phyloP scores from a whole-genome alignment of 2,888 invertebrate species.

The Seira sanloemensis region DNA sequence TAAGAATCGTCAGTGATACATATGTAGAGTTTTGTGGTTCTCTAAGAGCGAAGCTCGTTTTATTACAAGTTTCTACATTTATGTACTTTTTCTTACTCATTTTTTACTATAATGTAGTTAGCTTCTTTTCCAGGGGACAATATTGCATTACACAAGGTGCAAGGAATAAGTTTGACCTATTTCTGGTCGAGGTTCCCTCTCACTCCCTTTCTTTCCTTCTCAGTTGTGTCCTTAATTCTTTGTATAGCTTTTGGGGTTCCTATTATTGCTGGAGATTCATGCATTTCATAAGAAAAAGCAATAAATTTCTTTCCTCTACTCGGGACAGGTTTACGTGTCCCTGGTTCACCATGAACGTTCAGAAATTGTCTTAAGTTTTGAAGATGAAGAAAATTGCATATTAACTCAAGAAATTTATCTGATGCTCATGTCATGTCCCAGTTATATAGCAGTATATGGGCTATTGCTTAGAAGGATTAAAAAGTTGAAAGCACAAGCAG shows the following conservation, averaged over 20 bases:
- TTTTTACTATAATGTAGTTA: conserved; percentile 14
- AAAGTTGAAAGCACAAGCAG: neutral
- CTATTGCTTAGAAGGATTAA: neutral
- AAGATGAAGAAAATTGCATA: conserved; percentile 2
- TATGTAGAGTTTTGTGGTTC: neutral
- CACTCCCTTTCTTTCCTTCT: too few relatives aligned
- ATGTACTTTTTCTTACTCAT: conserved; percentile 48
- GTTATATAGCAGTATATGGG: too few relatives aligned
- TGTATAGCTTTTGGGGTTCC: too few relatives aligned
- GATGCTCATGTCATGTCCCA: too few relatives aligned
- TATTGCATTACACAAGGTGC: neutral
- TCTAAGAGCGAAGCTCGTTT: conserved; percentile 25
- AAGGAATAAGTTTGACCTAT: neutral
- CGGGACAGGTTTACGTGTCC: conserved; percentile 62
- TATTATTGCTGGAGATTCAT: neutral
- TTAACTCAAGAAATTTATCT: neutral
- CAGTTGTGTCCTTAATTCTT: too few relatives aligned
- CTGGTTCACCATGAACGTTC: conserved; percentile 56
- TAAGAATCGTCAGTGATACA: too few relatives aligned
- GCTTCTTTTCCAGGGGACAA: neutral
- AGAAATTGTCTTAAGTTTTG: neutral
- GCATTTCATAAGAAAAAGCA: conserved; percentile 5
- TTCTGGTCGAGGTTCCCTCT: neutral
- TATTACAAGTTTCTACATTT: conserved; percentile 41
- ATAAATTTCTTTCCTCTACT: neutral